These are phyloP conservation scores for Petrolisthes cinctipes DNA, from an alignment of 2,888 invertebrate genomes.

Conservation along the genomic window DNA sequence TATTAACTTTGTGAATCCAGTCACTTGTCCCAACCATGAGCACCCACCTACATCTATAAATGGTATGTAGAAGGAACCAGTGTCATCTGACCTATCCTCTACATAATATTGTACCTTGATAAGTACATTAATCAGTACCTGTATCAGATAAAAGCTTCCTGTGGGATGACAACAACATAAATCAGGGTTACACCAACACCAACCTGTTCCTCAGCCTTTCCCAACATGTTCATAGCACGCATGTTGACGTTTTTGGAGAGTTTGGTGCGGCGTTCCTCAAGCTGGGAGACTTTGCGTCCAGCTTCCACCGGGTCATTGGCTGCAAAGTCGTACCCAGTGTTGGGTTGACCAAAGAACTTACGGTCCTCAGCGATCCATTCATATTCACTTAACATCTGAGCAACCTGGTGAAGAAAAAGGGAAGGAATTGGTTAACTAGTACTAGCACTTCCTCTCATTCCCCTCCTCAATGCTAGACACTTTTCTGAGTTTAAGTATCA, in stretches of 20 bases:
- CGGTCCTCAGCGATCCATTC: slow-evolving; percentile 85
- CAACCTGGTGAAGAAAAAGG: slow-evolving; percentile 66
- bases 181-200: slow-evolving; percentile 21
- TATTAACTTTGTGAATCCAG: too few relatives aligned
- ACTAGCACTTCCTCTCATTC: too few relatives aligned
- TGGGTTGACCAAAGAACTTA: slow-evolving; percentile 75
- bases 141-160: too few relatives aligned
- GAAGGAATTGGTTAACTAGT: too few relatives aligned
- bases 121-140: too few relatives aligned
- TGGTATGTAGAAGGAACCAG: too few relatives aligned
- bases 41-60: too few relatives aligned
- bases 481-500: too few relatives aligned
- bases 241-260: slow-evolving; percentile 82
- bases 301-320: slow-evolving; percentile 74
- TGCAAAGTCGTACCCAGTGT: slow-evolving; percentile 70
- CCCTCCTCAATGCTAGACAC: too few relatives aligned
- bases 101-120: too few relatives aligned
- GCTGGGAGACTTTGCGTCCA: slow-evolving; percentile 73
- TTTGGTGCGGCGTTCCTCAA: slow-evolving; percentile 76
- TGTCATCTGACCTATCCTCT: background rate
- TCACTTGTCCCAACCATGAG: too few relatives aligned
- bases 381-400: slow-evolving; percentile 71
- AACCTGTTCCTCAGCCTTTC: slow-evolving; percentile 87
- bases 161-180: too few relatives aligned
- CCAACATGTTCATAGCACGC: slow-evolving; percentile 87